phyloP scores from a whole-genome alignment of 2,113 vertebrate genomes.

The Lasiurus cinereus region DNA sequence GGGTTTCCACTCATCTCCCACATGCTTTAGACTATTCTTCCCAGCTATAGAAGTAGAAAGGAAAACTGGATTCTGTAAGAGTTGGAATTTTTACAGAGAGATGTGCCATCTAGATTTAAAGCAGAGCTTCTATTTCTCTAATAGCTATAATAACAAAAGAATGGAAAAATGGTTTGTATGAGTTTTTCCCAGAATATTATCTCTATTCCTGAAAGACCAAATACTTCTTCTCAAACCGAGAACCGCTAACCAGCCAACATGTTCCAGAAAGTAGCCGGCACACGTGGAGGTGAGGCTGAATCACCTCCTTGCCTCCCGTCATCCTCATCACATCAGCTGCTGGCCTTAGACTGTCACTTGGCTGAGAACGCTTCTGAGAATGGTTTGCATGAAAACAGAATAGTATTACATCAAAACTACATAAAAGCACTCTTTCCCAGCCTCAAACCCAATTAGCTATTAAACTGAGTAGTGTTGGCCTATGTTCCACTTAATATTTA shows the following conservation, averaged over 20 bases:
- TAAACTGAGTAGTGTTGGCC: conserved; percentile 75
- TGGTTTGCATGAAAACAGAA: conserved; percentile 10
- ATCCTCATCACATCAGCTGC: conserved; percentile 20
- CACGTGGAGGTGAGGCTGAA: fast-evolving
- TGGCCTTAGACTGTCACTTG: conserved; percentile 39
- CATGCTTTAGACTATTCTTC: background rate
- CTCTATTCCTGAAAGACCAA: background rate
- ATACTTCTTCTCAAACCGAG: background rate
- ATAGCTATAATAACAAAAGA: conserved; percentile 64
- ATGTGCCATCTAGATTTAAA: conserved; percentile 60
- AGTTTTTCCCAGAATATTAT: conserved; percentile 52
- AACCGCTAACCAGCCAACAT: background rate
- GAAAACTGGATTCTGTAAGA: background rate
- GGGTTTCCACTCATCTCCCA: background rate
- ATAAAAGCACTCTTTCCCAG: conserved; percentile 73
- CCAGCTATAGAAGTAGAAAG: background rate
- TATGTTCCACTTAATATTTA: conserved; percentile 77
- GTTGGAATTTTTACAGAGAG: conserved; percentile 20
- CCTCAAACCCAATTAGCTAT: conserved; percentile 72
- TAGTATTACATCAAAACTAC: conserved; percentile 46
- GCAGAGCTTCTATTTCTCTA: conserved; percentile 53
- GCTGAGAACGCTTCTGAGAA: conserved; percentile 44
- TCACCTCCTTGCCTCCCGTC: background rate
- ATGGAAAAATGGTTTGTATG: conserved; percentile 26
- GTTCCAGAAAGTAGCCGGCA: background rate